These are phyloP conservation scores for Entomobrya multifasciata DNA, from an alignment of 2,888 invertebrate species.

Conservation along the genomic window DNA sequence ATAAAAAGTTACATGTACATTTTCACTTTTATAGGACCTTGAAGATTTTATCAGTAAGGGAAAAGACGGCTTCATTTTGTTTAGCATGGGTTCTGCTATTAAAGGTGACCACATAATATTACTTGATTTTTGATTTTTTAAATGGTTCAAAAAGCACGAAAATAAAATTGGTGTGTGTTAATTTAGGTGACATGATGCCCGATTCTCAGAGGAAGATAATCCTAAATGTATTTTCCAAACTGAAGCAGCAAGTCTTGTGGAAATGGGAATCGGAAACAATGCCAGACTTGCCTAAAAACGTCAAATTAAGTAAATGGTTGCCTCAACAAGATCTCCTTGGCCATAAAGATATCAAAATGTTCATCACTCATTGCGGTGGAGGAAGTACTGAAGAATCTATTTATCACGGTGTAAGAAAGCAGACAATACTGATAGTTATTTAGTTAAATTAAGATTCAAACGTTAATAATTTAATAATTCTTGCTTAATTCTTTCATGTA, in stretches of 20 bases:
- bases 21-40: constrained; percentile 23
- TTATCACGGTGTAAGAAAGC: constrained; percentile 78
- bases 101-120: constrained; percentile 16
- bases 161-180: too few species aligned
- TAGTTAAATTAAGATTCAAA: too few species aligned
- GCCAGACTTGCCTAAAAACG: constrained; percentile 67
- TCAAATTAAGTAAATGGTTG: constrained; percentile 67
- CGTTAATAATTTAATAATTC: too few species aligned
- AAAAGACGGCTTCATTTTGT: constrained; percentile 72
- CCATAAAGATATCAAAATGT: constrained; percentile 34
- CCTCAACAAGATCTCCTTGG: constrained; percentile 60
- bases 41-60: constrained; percentile 70
- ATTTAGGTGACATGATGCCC: constrained; percentile 81
- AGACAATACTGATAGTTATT: not conserved
- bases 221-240: constrained; percentile 83
- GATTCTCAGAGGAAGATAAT: constrained; percentile 83
- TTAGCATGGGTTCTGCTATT: constrained; percentile 71
- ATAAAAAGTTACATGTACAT: not conserved
- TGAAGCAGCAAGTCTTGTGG: constrained; percentile 84
- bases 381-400: constrained; percentile 60
- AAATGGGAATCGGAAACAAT: constrained; percentile 72
- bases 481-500: too few species aligned
- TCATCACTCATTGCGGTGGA: constrained; percentile 55
- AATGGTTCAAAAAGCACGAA: too few species aligned
- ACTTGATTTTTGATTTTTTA: too few species aligned